Percentiles rank a stretch among this genome's conserved stretches.
Conservation (phyloP, 1,140 invertebrate species). For the Tachypleus tridentatus region DNA sequence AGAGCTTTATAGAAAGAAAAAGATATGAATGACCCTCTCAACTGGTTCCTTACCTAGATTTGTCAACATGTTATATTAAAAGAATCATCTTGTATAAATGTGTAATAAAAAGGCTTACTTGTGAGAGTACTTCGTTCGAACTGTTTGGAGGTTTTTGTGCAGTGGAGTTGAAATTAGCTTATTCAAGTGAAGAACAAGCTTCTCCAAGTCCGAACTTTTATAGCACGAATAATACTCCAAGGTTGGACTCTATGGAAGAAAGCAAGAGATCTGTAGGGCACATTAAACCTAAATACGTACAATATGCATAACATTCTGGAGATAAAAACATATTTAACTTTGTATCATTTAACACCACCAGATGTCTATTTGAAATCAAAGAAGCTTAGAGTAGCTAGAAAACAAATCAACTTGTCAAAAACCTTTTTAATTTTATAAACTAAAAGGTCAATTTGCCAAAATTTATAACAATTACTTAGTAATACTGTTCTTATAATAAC, state of each 20-base stretch:
- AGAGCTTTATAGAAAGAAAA: not conserved
- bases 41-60: not conserved
- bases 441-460: too few relatives aligned
- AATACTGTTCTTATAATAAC: too few relatives aligned
- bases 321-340: too few relatives aligned
- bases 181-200: slow-evolving; percentile 59
- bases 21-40: not conserved
- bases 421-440: too few relatives aligned
- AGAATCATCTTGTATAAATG: not conserved
- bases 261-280: not conserved
- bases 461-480: too few relatives aligned
- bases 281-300: too few relatives aligned
- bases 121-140: slow-evolving; percentile 89
- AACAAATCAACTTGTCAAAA: too few relatives aligned
- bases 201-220: slow-evolving; percentile 54
- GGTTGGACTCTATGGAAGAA: slow-evolving; percentile 51
- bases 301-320: too few relatives aligned
- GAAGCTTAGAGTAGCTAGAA: too few relatives aligned
- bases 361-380: too few relatives aligned
- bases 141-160: slow-evolving; percentile 62
- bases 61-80: not conserved
- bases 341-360: too few relatives aligned
- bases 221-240: slow-evolving; percentile 79
- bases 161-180: slow-evolving; percentile 57
- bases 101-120: slow-evolving; percentile 44